Conservation (phyloP, 2,113 vertebrate species). For the Rhinoderma darwinii region DNA sequence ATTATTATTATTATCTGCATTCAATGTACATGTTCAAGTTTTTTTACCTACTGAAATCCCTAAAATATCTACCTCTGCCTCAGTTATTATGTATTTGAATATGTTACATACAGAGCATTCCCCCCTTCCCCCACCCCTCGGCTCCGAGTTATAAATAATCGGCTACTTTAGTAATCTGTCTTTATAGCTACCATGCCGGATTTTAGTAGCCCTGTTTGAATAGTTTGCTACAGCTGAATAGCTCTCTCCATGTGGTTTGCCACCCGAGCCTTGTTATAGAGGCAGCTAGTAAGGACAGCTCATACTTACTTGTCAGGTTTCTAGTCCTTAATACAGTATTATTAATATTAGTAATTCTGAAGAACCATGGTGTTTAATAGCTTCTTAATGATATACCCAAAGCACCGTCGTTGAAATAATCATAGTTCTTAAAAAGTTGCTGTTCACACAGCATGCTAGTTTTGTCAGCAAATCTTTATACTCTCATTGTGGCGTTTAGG, state of each 20-base stretch:
- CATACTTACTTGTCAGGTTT: slow-evolving; percentile 61
- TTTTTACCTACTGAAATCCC: background rate
- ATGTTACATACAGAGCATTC: background rate
- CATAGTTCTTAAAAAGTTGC: slow-evolving; percentile 63
- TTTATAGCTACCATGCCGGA: slow-evolving; percentile 38
- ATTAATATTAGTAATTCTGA: slow-evolving; percentile 63
- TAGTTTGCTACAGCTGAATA: slow-evolving; percentile 25
- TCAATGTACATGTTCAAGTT: background rate
- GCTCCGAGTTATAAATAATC: slow-evolving; percentile 3
- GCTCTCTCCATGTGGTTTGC: slow-evolving; percentile 34
- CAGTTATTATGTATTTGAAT: background rate
- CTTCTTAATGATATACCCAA: slow-evolving; percentile 64
- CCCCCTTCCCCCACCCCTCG: background rate
- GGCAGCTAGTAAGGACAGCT: slow-evolving; percentile 35
- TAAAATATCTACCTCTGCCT: background rate
- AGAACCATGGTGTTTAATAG: slow-evolving; percentile 62
- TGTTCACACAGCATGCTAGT: slow-evolving; percentile 62
- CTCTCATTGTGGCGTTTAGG: slow-evolving; percentile 66
- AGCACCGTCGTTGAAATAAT: slow-evolving; percentile 61
- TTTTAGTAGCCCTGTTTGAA: slow-evolving; percentile 39
- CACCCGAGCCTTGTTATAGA: slow-evolving; percentile 40
- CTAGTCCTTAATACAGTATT: slow-evolving; percentile 49
- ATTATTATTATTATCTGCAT: background rate
- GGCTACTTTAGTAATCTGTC: slow-evolving; percentile 13
- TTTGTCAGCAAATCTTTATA: slow-evolving; percentile 66